Conservation (phyloP, 2,797 vertebrate genomes). For the Myoxocephalus aenaeus region DNA sequence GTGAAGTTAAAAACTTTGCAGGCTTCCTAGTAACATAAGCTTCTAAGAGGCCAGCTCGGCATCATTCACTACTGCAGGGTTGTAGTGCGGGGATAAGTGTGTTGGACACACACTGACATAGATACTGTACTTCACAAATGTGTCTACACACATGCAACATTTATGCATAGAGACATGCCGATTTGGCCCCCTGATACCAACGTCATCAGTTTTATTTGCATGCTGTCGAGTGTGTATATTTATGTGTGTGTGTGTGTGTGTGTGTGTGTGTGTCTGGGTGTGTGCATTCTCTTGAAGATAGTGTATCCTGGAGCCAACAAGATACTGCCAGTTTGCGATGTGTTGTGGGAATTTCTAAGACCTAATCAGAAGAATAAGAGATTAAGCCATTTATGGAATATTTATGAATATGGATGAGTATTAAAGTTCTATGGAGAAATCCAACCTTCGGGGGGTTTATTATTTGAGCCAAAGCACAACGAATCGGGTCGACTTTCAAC, state of each 20-base stretch:
- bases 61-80: constrained; percentile 23
- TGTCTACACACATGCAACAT: constrained; percentile 9
- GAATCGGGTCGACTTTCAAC: constrained; percentile 79
- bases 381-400: constrained; percentile 79
- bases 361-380: constrained; percentile 78
- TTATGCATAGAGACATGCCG: constrained; percentile 9
- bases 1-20: constrained; percentile 28
- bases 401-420: constrained; percentile 84
- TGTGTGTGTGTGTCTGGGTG: constrained; percentile 25
- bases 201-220: constrained; percentile 49
- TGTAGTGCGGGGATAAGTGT: constrained; percentile 23
- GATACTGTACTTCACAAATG: constrained; percentile 30
- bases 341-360: constrained; percentile 73
- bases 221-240: constrained; percentile 21
- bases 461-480: constrained; percentile 74
- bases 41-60: constrained; percentile 48
- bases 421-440: constrained; percentile 77
- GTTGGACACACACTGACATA: constrained; percentile 33
- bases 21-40: constrained; percentile 43
- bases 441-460: constrained; percentile 75
- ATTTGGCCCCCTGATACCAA: constrained; percentile 1
- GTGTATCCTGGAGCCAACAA: constrained; percentile 71
- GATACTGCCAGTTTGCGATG: constrained; percentile 60
- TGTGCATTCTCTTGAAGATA: constrained; percentile 48
- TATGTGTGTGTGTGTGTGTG: constrained; percentile 20